Base-by-base conservation (phyloP, 1,140 invertebrate species). In the Prorops nasuta region DNA sequence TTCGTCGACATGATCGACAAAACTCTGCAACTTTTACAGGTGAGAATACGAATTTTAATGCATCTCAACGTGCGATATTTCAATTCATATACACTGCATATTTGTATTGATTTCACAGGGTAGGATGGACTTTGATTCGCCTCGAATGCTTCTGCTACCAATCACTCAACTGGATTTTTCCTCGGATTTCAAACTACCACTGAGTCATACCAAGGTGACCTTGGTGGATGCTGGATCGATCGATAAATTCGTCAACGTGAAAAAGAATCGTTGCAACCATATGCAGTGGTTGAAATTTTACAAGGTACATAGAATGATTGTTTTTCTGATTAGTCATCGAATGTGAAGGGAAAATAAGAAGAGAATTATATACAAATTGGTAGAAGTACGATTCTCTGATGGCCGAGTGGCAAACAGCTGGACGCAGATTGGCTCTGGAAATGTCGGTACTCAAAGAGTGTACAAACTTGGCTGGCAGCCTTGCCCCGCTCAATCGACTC, bases 241-340 rank as follows among this genome's bases (percentile, higher is more conserved):
- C n/a, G n/a, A n/a, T n/a, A n/a, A n/a, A n/a, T n/a, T n/a, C n/a
- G n/a, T n/a, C n/a, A n/a, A n/a, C n/a, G n/a, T n/a, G n/a, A n/a
- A n/a, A n/a, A n/a, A 66, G 80, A 73, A 40, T 78, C 80, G 51
- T 51, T 81, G 84, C 69, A 80, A 85, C 58, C 83, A 84, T 53
- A 54, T 76, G 37, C 80, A 81, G 63, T 86, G 83, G 83, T 78
- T 84, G 40, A 79, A 83, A 54, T 85, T 84, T 67, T 84, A 83
- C 68, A 80, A 80, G 72, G 76, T 78, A 67, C 68, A 34, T n/a
- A n/a, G n/a, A n/a, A n/a, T n/a, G n/a, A n/a, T n/a, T n/a, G n/a
- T n/a, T n/a, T n/a, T n/a, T n/a, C n/a, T n/a, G n/a, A n/a, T n/a
- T n/a, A n/a, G n/a, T n/a, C n/a, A n/a, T n/a, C n/a, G n/a, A n/a